phyloP scores from a whole-genome alignment of 2,113 vertebrate species.

The Oceanites oceanicus region DNA sequence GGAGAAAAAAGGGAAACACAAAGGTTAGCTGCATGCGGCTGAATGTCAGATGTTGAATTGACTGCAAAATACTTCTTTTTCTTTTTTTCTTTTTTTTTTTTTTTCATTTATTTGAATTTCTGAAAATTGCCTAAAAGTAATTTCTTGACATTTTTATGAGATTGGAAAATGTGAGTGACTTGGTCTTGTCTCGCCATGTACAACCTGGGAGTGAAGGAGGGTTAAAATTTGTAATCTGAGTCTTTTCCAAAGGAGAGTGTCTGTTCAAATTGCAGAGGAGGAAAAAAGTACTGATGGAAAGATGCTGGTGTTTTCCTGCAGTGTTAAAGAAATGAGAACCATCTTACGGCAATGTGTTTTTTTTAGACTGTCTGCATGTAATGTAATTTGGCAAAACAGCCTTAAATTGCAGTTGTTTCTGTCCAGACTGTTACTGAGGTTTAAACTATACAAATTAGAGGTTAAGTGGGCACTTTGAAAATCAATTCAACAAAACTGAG shows the following conservation, averaged over 20 bases:
- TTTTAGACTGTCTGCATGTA: neutral
- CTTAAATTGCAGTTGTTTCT: neutral
- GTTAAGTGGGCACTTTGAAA: neutral
- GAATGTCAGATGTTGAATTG: conserved; percentile 11
- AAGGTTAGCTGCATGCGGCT: conserved; percentile 86
- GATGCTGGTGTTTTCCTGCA: neutral
- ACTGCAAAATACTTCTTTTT: neutral
- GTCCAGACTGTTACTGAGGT: neutral
- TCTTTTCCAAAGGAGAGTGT: neutral
- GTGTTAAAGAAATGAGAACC: neutral
- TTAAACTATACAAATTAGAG: neutral
- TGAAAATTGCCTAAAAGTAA: neutral
- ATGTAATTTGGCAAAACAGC: neutral
- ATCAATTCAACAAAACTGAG: neutral
- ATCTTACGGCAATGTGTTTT: neutral
- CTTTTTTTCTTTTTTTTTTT: neutral
- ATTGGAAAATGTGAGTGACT: neutral
- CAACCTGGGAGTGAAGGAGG: neutral
- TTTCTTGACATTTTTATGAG: neutral
- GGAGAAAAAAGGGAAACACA: conserved; percentile 94
- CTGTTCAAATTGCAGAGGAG: neutral
- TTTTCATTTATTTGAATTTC: neutral
- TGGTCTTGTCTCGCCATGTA: neutral
- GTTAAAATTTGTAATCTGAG: neutral
- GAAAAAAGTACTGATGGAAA: neutral